phyloP scores from a whole-genome alignment of 2,113 vertebrate species.

The Antechinus stuartii region DNA sequence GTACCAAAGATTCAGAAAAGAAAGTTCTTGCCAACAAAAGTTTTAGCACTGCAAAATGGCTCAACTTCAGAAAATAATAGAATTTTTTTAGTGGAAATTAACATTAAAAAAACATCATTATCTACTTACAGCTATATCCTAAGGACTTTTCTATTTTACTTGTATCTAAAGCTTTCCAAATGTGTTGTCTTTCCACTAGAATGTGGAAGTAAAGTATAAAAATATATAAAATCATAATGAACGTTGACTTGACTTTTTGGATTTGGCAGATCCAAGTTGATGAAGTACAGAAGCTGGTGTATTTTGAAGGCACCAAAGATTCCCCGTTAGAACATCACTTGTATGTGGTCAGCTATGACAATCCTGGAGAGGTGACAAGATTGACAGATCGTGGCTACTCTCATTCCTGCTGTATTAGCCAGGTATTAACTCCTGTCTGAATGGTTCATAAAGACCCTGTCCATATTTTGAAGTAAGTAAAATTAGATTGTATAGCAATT shows the following conservation, averaged over 20 bases:
- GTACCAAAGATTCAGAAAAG: not conserved
- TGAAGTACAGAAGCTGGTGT: conserved; percentile 87
- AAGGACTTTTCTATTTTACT: not conserved
- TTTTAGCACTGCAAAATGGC: not conserved
- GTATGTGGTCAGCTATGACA: conserved; percentile 86
- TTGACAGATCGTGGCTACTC: conserved; percentile 87
- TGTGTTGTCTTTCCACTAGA: not conserved
- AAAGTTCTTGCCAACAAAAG: not conserved
- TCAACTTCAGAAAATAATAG: not conserved
- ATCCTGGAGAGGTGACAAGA: conserved; percentile 85
- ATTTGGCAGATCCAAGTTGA: conserved; percentile 87
- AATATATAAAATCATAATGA: not conserved
- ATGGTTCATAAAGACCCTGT: conserved; percentile 25
- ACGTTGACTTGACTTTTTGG: conserved; percentile 35
- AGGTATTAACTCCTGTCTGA: conserved; percentile 79
- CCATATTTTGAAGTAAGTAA: conserved; percentile 47
- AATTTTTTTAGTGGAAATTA: not conserved
- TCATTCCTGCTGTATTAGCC: conserved; percentile 87
- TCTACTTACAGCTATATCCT: not conserved
- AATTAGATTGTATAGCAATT: not conserved
- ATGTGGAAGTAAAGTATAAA: not conserved
- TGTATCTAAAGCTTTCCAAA: not conserved
- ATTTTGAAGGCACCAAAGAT: conserved; percentile 90
- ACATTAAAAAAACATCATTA: not conserved
- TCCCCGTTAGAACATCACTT: conserved; percentile 89